phyloP scores from a whole-genome alignment of 2,888 invertebrate species.

The Girardia tigrina region DNA sequence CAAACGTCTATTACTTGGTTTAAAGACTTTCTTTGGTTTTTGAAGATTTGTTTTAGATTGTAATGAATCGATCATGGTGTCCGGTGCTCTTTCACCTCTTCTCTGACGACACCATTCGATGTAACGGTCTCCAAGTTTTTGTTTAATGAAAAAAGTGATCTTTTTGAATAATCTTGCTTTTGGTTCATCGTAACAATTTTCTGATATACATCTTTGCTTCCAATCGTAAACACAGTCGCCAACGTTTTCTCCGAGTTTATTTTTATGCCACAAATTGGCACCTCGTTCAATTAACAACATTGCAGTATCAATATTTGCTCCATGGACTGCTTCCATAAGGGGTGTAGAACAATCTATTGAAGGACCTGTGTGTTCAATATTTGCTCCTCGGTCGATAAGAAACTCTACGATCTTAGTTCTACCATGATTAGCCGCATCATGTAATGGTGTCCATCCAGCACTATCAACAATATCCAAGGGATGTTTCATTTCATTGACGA shows the following conservation, averaged over 20 bases:
- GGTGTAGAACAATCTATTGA: constrained; percentile 13
- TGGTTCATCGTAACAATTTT: neutral
- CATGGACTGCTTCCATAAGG: constrained; percentile 24
- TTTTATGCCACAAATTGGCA: constrained; percentile 27
- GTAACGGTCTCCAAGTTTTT: neutral
- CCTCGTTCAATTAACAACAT: constrained; percentile 26
- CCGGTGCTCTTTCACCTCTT: too few species aligned
- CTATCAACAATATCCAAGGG: constrained; percentile 26
- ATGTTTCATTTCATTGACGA: constrained; percentile 4
- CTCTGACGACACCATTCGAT: constrained; percentile 17
- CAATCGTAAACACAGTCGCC: neutral
- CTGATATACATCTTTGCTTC: neutral
- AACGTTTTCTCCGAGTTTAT: neutral
- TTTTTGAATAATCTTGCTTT: neutral
- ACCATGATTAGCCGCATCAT: constrained; percentile 30
- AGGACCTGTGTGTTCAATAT: constrained; percentile 24
- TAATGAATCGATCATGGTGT: too few species aligned
- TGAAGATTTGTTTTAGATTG: too few species aligned
- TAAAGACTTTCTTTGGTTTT: too few species aligned
- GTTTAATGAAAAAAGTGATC: neutral
- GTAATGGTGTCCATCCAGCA: constrained; percentile 31
- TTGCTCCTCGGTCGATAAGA: constrained; percentile 21
- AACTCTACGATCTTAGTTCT: neutral
- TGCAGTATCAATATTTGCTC: neutral
- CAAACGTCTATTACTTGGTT: too few species aligned